Evolutionary conservation across 2,113 vertebrate species (phyloP), one percentile per base, ranked within the genome.

Genomic region (Setophaga coronata): DNA sequence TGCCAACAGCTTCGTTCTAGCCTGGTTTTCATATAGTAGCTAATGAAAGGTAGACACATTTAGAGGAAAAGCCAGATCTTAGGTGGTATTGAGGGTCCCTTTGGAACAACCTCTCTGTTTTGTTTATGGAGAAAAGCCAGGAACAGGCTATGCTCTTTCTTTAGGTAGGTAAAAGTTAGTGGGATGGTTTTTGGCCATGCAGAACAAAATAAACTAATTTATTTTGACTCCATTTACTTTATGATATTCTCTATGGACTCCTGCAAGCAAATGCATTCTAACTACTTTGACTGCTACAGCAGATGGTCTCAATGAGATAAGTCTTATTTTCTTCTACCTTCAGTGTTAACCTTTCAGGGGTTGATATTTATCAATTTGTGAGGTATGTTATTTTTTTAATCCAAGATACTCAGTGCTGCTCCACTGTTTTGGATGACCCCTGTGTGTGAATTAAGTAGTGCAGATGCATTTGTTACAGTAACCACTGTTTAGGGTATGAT

Each of bases 191-290:
- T 97, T 94, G 88, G 26, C 76, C 67, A 36, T 89, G 85, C 67
- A 83, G 86, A 93, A 78, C 58, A 70, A 90, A 97, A 86, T 70
- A 93, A 95, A 70, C 80, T 70, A 47, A 90, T 95, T 83, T 93
- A 77, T 93, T 95, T 93, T 74, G 26, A 64, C 64, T 93, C 64
- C 21, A 47, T 12, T 95, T 95, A 36, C 45, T 93, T 85, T 74
- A 34, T 66, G 24, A 58, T 92, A 70, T 54, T 93, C 93, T 96
- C 93, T 87, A 2, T 29, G 80, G 91, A 47, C 29, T 89, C 48
- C 51, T 84, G 72, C 64, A 95, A 78, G 67, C 34, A 87, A 96
- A 95, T 83, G 48, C 31, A 70, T 93, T 95, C 64, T 86, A 81
- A 89, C 80, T 89, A 60, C 64, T 95, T 93, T 92, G 90, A 61